A percentile compares a stretch with the other conserved stretches of the same genome.
Conservation (phyloP, 2,888 invertebrate species). For the Smittia sp. region DNA sequence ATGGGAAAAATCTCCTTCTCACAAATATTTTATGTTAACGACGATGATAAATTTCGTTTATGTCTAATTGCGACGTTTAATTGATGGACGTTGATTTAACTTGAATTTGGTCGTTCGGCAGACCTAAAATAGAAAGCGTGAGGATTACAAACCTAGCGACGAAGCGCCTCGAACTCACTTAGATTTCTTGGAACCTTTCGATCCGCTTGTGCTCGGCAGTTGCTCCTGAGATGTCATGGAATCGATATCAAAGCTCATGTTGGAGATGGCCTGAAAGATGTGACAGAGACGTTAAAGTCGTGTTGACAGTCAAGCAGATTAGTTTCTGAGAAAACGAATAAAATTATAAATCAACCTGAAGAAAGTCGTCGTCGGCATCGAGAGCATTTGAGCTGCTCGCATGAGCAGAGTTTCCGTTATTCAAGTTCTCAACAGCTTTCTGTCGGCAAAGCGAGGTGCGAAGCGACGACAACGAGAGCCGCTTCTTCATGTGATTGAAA, state of each 20-base stretch:
- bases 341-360: constrained; percentile 33
- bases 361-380: constrained; percentile 34
- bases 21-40: not conserved
- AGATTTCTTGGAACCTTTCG: not conserved
- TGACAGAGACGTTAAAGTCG: not conserved
- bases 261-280: constrained; percentile 25
- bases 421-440: constrained; percentile 37
- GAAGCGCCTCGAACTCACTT: constrained; percentile 21
- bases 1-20: not conserved
- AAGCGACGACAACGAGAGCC: constrained; percentile 22
- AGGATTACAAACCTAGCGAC: not conserved
- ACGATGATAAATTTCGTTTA: constrained; percentile 17
- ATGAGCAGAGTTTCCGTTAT: constrained; percentile 19
- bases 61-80: not conserved
- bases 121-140: constrained; percentile 19
- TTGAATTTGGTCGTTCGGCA: constrained; percentile 37
- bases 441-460: constrained; percentile 34
- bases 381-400: not conserved
- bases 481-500: constrained; percentile 21
- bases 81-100: constrained; percentile 10
- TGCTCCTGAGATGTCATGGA: constrained; percentile 24
- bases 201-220: not conserved
- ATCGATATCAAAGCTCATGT: constrained; percentile 31
- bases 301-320: not conserved
- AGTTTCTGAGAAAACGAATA: not conserved